Base-by-base conservation (phyloP, 2,797 vertebrate genomes). In the Poeciliopsis gracilis region DNA sequence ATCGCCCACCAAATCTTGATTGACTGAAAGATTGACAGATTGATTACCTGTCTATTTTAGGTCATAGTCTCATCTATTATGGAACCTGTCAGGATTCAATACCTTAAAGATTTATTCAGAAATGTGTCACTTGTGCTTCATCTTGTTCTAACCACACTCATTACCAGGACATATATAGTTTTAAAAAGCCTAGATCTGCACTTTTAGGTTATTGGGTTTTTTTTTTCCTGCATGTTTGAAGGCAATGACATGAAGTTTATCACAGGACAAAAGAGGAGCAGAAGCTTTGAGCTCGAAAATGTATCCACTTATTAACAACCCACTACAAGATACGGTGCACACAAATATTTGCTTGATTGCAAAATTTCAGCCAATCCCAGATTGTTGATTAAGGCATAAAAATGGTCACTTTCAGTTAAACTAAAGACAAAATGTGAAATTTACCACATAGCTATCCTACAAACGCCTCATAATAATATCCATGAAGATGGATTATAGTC, bases 191-290 rank as follows among this genome's bases (percentile, higher is more conserved):
- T 73, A 59, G 55, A 51, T 75, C 47, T 15, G 59, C 49, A 49
- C 41, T 87, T 85, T 76, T 86, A 78, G 1, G 20, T 66, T 49
- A 4, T 30, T 51, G 77, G 33, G 0, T 63, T 72, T 80, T 75
- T 80, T 75, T 61, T 90, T 91, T 89, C 70, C 67, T 33, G 77
- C 77, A 28, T 66, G 77, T 90, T 91, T 90, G 82, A 90, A 89
- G 78, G 45, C 7, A 47, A 70, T 76, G 33, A 16, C 16, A 36
- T 63, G 30, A 67, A 75, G 80, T 81, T 81, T 78, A 76, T 82
- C 36, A 7, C 72, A 72, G 18, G 61, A 88, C 36, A 9, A 70
- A 72, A 16, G 57, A 88, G 72, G 55, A 69, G 79, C 30, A 73
- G 66, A 72, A 20, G 76, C 80, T 82, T 28, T 0, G 51, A 86